These are phyloP conservation scores for Strigops habroptila DNA, from an alignment of 2,113 vertebrate genomes.

Conservation along the genomic window DNA sequence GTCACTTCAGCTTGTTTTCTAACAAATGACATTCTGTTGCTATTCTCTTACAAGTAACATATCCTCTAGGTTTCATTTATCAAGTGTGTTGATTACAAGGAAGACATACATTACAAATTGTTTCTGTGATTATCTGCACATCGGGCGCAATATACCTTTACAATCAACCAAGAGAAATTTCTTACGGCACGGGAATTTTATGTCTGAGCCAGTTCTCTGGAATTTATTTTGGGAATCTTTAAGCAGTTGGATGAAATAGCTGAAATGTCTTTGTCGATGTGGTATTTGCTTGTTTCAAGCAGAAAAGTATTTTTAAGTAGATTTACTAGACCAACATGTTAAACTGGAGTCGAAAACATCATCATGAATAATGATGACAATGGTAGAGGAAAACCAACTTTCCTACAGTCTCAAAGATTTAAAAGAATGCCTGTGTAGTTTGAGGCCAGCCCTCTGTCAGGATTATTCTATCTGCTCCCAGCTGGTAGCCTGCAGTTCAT, in stretches of 20 bases:
- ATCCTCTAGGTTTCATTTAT: conserved; percentile 51
- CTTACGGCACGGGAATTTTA: neutral
- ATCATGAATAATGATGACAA: neutral
- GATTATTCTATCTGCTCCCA: conserved; percentile 75
- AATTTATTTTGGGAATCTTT: conserved; percentile 31
- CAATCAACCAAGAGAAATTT: neutral
- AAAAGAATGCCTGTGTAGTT: conserved; percentile 45
- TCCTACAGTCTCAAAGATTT: neutral
- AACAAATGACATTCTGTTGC: conserved; percentile 46
- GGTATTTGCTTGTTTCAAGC: neutral
- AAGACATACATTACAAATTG: neutral
- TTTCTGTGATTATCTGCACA: neutral
- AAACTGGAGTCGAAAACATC: neutral
- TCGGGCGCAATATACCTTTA: neutral
- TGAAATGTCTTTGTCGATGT: neutral
- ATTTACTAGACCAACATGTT: conserved; percentile 11
- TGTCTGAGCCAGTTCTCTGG: neutral
- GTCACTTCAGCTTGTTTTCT: conserved; percentile 13
- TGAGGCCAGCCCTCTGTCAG: conserved; percentile 42
- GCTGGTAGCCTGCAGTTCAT: conserved; percentile 73
- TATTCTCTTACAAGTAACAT: conserved; percentile 56
- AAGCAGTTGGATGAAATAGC: conserved; percentile 5
- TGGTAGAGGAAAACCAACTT: neutral
- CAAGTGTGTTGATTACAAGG: conserved; percentile 29
- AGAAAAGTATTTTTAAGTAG: neutral